Conservation (phyloP, 2,797 vertebrate genomes). For the Vireo griseus region DNA sequence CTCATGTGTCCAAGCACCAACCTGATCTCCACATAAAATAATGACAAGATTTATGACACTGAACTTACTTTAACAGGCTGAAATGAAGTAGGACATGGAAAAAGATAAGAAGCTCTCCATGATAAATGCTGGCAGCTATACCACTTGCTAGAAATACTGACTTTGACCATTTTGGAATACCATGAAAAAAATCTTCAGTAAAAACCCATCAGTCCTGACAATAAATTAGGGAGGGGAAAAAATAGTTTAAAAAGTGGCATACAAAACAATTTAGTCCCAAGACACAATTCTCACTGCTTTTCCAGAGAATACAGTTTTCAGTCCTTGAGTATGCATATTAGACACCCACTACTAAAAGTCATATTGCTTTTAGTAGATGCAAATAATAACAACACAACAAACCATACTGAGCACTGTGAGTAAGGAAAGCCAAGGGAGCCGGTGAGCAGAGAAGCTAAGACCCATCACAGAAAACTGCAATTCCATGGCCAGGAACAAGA, state of each 20-base stretch:
- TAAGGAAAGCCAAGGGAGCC: accelerated
- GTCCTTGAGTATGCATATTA: neutral
- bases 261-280: neutral
- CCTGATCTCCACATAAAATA: neutral
- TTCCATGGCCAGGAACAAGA: neutral
- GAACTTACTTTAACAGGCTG: neutral
- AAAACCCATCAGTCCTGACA: neutral
- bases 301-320: neutral
- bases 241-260: neutral
- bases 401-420: neutral
- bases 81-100: neutral
- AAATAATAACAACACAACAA: neutral
- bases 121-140: neutral
- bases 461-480: neutral
- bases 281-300: neutral
- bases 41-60: neutral
- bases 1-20: neutral
- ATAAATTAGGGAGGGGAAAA: neutral
- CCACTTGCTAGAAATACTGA: neutral
- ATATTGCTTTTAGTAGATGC: neutral
- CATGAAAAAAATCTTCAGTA: neutral
- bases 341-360: neutral
- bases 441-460: neutral
- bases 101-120: neutral
- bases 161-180: neutral